Conservation (phyloP, 2,113 vertebrate genomes). For the Protobothrops mucrosquamatus region DNA sequence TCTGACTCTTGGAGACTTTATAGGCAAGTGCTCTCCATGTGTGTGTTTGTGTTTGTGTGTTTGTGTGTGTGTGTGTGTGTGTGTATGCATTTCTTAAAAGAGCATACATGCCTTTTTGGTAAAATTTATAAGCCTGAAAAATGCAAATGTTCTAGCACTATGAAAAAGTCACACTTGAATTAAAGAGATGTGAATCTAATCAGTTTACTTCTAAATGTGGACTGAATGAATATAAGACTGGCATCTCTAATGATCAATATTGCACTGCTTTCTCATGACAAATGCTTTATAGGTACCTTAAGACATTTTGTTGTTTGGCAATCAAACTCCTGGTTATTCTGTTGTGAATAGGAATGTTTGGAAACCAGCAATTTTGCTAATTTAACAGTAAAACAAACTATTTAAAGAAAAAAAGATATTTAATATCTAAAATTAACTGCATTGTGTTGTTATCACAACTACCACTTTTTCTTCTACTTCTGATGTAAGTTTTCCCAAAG, state of each 20-base stretch:
- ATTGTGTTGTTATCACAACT: neutral
- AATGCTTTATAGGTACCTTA: neutral
- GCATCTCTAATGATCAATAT: neutral
- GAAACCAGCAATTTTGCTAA: neutral
- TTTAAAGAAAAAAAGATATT: neutral
- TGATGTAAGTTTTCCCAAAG: neutral
- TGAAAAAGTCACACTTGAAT: neutral
- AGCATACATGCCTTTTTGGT: neutral
- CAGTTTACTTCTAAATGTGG: neutral
- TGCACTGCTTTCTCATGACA: neutral
- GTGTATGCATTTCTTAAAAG: neutral
- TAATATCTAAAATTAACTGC: neutral
- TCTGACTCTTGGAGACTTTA: neutral
- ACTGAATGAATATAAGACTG: slow-evolving; percentile 3
- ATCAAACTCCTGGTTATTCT: neutral
- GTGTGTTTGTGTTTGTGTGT: no score
- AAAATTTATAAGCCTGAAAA: neutral
- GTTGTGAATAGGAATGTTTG: neutral
- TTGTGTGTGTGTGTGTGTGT: neutral
- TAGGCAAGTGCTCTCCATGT: neutral
- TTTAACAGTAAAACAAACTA: neutral
- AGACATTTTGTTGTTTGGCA: neutral
- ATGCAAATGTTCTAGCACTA: neutral
- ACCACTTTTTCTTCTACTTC: neutral
- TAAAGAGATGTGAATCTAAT: neutral